These are phyloP conservation scores for Ophioninae sp. DNA, from an alignment of 2,888 invertebrate species.

Conservation along the genomic window DNA sequence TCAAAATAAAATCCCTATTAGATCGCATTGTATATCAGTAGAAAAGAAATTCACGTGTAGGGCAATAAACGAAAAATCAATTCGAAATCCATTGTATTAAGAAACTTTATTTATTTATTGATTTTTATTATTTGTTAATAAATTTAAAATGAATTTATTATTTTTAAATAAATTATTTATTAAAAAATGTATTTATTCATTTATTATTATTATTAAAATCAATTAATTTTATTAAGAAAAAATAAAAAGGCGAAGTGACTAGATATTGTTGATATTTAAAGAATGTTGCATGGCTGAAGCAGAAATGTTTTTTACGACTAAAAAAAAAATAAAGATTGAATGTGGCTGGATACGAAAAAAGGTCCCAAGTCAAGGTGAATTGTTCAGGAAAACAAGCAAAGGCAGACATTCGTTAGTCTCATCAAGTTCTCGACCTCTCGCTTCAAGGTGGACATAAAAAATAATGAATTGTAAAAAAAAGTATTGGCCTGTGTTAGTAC, in stretches of 20 bases:
- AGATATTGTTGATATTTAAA: neutral
- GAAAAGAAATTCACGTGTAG: too few species aligned
- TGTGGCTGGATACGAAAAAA: conserved; percentile 1
- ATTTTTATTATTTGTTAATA: too few species aligned
- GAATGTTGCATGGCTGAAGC: neutral
- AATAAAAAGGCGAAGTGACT: neutral
- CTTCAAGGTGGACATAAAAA: conserved; percentile 24
- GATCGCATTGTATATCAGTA: too few species aligned
- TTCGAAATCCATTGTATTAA: too few species aligned
- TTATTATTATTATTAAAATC: too few species aligned
- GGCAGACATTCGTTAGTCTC: neutral
- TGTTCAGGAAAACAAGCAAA: neutral
- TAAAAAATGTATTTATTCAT: too few species aligned
- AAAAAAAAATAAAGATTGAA: conserved; percentile 34
- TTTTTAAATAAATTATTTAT: too few species aligned
- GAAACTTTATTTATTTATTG: too few species aligned
- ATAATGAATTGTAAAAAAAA: conserved; percentile 3
- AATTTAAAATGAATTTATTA: too few species aligned
- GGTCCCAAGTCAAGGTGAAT: neutral
- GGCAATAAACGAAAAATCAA: too few species aligned
- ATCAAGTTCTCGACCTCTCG: neutral
- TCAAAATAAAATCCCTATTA: too few species aligned
- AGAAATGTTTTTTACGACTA: conserved; percentile 37
- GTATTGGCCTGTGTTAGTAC: neutral
- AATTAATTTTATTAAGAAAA: neutral